Evolutionary conservation across 1,140 invertebrate genomes (phyloP), one percentile per base, ranked within the genome.

Genomic region (Drosophila sechellia): DNA sequence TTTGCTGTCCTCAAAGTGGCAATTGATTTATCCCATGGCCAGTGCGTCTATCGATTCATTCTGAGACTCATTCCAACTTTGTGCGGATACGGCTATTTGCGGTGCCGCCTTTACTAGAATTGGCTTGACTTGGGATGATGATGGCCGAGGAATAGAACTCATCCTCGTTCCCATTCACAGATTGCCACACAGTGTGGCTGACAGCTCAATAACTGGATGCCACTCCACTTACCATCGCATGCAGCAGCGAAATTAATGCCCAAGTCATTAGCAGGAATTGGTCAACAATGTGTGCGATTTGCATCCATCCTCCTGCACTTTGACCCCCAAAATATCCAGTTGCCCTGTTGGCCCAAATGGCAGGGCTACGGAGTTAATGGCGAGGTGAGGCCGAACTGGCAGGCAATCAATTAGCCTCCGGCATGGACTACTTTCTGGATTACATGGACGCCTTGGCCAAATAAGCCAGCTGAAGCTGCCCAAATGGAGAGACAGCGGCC

Each of bases 231-330:
- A 12, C 20, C 5, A 27, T 37, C 11, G 45, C 45, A 37, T 40
- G 66, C 27, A 35, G 49, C 52, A 25, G 17, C n/a, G 15, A 27
- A 49, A 63, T 79, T 79, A 22, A 72, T 71, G 61, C 20, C 39
- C 61, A 43, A 42, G 58, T 65, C 72, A 85, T 85, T 74, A 77
- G 66, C 60, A 55, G 57, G 10, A 58, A 73, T 52, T 64, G 81
- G 72, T n/a, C 42, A 43, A 43, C 57, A 58, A 54, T 49, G 31
- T n/a, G n/a, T 11, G 25, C 35, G 53, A 56, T 58, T 58, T 59
- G 58, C 49, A 58, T 59, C n/a, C 22, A 12, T 4, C 10, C 8
- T 15, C 17, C 42, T 45, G 42, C 42, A 45, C 42, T 22, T 27
- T 11, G 31, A 10, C 31, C 31, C 31, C 37, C 31, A 1, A 15